These are phyloP conservation scores for Danaus melanippus DNA, from an alignment of 1,140 invertebrate species.

Conservation along the genomic window DNA sequence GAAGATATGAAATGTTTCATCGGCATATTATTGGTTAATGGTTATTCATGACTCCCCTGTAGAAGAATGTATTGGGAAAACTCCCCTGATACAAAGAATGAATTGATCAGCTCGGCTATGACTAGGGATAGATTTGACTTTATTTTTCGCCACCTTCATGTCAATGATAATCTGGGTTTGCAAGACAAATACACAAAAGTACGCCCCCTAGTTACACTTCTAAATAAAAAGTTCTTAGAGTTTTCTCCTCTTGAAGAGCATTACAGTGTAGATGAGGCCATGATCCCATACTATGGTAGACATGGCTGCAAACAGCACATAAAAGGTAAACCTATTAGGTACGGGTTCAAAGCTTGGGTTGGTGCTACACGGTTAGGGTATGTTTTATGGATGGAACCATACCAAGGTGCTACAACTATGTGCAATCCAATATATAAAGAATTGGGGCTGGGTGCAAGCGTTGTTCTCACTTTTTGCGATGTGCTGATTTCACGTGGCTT, in stretches of 20 bases:
- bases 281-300: slow-evolving; percentile 71
- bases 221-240: slow-evolving; percentile 50
- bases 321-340: slow-evolving; percentile 65
- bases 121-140: slow-evolving; percentile 39
- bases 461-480: slow-evolving; percentile 28
- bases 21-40: too few relatives aligned
- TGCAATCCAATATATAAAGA: slow-evolving; percentile 37
- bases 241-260: slow-evolving; percentile 48
- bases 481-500: too few relatives aligned
- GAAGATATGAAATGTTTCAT: too few relatives aligned
- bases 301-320: too few relatives aligned
- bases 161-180: slow-evolving; percentile 40
- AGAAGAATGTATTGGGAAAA: slow-evolving; percentile 44
- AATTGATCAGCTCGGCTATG: slow-evolving; percentile 37
- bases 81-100: slow-evolving; percentile 38
- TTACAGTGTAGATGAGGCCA: slow-evolving; percentile 66
- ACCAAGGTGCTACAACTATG: slow-evolving; percentile 38
- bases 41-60: slow-evolving; percentile 34
- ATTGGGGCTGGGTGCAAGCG: slow-evolving; percentile 37
- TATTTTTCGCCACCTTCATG: slow-evolving; percentile 41
- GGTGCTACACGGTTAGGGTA: slow-evolving; percentile 42
- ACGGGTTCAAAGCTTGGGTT: slow-evolving; percentile 65
- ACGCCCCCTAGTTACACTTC: too few relatives aligned
- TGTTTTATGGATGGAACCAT: slow-evolving; percentile 40
- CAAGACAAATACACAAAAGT: too few relatives aligned